Percentiles rank a stretch among this genome's conserved stretches.
These are phyloP conservation scores for Hoplostethus atlanticus DNA, from an alignment of 2,797 vertebrate species.

Conservation along the genomic window DNA sequence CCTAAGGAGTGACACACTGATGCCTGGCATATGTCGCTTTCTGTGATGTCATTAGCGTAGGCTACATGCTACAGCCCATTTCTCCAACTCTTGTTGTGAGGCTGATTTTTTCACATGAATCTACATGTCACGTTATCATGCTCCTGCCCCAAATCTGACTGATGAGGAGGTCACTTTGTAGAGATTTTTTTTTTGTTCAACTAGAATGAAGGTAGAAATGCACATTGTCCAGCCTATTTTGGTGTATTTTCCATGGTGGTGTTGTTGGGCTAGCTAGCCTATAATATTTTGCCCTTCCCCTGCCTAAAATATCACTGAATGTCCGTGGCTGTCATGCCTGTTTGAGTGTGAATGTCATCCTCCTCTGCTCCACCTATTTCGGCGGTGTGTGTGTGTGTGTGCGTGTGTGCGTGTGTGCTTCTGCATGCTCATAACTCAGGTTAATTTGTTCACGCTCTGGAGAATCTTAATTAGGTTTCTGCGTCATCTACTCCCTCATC, in stretches of 20 bases:
- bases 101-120: conserved; percentile 68
- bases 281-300: conserved; percentile 56
- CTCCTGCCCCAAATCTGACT: conserved; percentile 70
- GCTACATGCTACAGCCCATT: conserved; percentile 70
- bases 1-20: conserved; percentile 80
- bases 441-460: conserved; percentile 82
- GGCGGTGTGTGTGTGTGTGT: conserved; percentile 24
- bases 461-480: conserved; percentile 82
- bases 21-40: conserved; percentile 82
- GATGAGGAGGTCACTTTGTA: conserved; percentile 61
- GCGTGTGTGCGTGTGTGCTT: conserved; percentile 29
- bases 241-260: conserved; percentile 64
- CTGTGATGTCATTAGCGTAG: conserved; percentile 75
- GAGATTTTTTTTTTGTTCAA: conserved; percentile 44
- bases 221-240: conserved; percentile 56
- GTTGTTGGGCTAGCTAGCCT: conserved; percentile 54
- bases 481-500: conserved; percentile 73
- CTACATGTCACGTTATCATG: conserved; percentile 74
- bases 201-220: conserved; percentile 46
- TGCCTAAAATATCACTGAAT: conserved; percentile 70
- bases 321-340: conserved; percentile 68
- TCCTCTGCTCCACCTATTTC: conserved; percentile 67
- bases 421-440: conserved; percentile 80
- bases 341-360: conserved; percentile 80
- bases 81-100: conserved; percentile 72